phyloP scores from a whole-genome alignment of 2,888 invertebrate genomes.

The Spialia ferax region DNA sequence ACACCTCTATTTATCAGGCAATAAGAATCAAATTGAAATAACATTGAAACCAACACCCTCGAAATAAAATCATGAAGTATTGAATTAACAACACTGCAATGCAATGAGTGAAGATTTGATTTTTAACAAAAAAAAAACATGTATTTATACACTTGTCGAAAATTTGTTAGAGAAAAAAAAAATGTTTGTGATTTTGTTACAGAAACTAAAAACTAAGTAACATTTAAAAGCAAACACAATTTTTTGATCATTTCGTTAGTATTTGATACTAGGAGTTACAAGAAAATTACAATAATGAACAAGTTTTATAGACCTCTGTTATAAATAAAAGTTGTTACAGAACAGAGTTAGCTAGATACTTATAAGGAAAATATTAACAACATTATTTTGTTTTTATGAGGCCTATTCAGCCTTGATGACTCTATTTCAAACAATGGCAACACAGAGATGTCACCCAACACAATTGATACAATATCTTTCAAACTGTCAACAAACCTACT shows the following conservation, averaged over 20 bases:
- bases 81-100: conserved; percentile 27
- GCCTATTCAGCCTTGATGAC: conserved; percentile 6
- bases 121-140: conserved; percentile 16
- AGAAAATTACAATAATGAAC: conserved; percentile 3
- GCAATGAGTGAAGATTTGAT: conserved; percentile 19
- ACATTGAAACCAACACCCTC: conserved; percentile 29
- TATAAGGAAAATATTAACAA: conserved; percentile 13
- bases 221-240: conserved; percentile 25
- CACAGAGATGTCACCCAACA: conserved; percentile 3
- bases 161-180: conserved; percentile 4
- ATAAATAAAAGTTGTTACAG: conserved; percentile 18
- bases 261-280: conserved; percentile 4
- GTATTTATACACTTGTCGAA: conserved; percentile 37
- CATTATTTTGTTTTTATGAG: not conserved
- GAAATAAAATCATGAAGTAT: conserved; percentile 30
- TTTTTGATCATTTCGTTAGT: conserved; percentile 16
- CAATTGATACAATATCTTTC: not conserved
- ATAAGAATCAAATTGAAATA: not conserved
- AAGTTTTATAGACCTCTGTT: conserved; percentile 32
- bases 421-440: conserved; percentile 10
- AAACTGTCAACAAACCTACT: not conserved
- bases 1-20: not conserved
- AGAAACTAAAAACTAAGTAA: not conserved
- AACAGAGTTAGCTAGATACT: conserved; percentile 4
- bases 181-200: not conserved